Percentiles rank a stretch among this genome's conserved stretches.
Evolutionary conservation across 2,888 invertebrate species (phyloP).

Genomic region (Aromia moschata): DNA sequence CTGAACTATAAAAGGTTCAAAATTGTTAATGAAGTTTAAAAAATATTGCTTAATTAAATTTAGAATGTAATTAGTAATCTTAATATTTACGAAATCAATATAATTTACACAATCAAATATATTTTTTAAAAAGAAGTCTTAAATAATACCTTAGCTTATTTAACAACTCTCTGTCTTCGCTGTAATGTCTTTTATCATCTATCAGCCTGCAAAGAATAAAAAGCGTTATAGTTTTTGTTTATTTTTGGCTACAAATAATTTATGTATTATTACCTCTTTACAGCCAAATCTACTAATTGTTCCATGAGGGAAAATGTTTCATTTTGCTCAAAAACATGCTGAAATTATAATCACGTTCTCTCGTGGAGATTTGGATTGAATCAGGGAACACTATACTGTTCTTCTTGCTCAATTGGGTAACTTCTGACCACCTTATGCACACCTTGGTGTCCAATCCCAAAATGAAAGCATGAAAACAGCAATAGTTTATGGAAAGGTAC

Average conservation of each 20-base stretch:
- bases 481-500: conserved; percentile 94
- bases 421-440: conserved; percentile 90
- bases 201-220: conserved; percentile 72
- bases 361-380: conserved; percentile 85
- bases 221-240: conserved; percentile 21
- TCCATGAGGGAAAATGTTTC: conserved; percentile 94
- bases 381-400: conserved; percentile 84
- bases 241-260: conserved; percentile 36
- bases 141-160: conserved; percentile 76
- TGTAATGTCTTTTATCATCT: conserved; percentile 90
- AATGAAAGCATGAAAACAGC: conserved; percentile 96
- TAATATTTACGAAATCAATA: too few species aligned
- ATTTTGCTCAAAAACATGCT: conserved; percentile 88
- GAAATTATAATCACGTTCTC: conserved; percentile 89
- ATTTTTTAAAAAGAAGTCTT: background rate
- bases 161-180: conserved; percentile 86
- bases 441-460: conserved; percentile 88
- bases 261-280: conserved; percentile 76
- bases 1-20: too few species aligned
- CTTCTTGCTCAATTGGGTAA: conserved; percentile 80
- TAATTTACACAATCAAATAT: too few species aligned
- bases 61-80: too few species aligned
- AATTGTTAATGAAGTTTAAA: too few species aligned
- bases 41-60: too few species aligned
- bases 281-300: conserved; percentile 95